Evolutionary conservation across 2,888 invertebrate species (phyloP).

Genomic region (Trimorus sp.): DNA sequence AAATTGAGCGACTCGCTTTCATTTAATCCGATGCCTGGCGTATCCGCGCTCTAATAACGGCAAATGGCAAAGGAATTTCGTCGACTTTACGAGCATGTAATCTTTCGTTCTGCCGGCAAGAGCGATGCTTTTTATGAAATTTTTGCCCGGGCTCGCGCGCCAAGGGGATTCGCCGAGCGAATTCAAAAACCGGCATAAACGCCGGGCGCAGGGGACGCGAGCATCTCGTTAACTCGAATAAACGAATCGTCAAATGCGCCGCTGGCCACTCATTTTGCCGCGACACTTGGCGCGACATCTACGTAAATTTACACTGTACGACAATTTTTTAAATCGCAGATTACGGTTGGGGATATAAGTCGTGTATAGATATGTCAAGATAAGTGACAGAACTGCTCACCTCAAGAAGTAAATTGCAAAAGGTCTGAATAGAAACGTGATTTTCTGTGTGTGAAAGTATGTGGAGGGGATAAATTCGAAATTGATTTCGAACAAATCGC

Average conservation of each 20-base stretch:
- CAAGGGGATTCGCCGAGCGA: slow-evolving; percentile 35
- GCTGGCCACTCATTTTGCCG: slow-evolving; percentile 56
- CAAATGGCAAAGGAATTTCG: slow-evolving; percentile 33
- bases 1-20: slow-evolving; percentile 34
- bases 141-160: slow-evolving; percentile 14
- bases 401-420: too few species aligned
- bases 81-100: slow-evolving; percentile 41
- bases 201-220: slow-evolving; percentile 5
- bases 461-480: too few species aligned
- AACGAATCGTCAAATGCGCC: slow-evolving; percentile 63
- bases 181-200: slow-evolving; percentile 45
- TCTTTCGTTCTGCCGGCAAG: slow-evolving; percentile 25
- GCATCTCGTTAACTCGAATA: slow-evolving; percentile 61
- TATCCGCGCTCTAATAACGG: slow-evolving; percentile 25
- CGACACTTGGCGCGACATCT: background rate
- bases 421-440: too few species aligned
- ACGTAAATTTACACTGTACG: too few species aligned
- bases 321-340: too few species aligned
- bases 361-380: too few species aligned
- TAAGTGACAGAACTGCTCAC: too few species aligned
- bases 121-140: slow-evolving; percentile 28
- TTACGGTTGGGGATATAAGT: too few species aligned
- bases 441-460: background rate
- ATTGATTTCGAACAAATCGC: too few species aligned
- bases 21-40: slow-evolving; percentile 17